Conservation (phyloP, 2,888 invertebrate species). For the Lapara coniferarum region DNA sequence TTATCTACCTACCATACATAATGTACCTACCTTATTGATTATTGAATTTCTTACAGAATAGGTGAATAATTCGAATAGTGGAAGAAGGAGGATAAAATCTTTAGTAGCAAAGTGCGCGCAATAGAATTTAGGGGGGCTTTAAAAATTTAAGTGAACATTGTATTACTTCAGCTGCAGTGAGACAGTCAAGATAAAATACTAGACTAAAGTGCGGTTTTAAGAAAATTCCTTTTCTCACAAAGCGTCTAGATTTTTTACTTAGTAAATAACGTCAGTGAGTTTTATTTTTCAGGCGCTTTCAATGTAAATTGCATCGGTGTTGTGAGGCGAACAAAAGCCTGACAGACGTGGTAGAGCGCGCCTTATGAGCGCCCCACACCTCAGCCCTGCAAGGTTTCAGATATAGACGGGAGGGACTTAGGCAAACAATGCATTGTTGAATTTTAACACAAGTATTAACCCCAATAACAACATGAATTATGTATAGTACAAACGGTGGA, state of each 20-base stretch:
- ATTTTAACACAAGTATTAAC: neutral
- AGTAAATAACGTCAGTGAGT: conserved; percentile 22
- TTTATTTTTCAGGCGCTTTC: conserved; percentile 51
- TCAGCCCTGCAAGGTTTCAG: neutral
- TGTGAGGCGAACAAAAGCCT: conserved; percentile 50
- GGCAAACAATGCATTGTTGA: conserved; percentile 10
- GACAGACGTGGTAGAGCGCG: conserved; percentile 41
- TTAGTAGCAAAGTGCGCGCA: neutral
- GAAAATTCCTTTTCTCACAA: conserved; percentile 32
- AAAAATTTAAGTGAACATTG: conserved; percentile 28
- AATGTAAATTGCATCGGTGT: conserved; percentile 64
- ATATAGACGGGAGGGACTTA: conserved; percentile 15
- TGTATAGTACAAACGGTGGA: neutral
- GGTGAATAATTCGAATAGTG: neutral
- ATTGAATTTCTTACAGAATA: too few species aligned
- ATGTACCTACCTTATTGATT: too few species aligned
- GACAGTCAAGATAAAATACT: conserved; percentile 11
- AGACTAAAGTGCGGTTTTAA: conserved; percentile 30
- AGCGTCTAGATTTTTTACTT: conserved; percentile 23
- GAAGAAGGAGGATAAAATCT: neutral
- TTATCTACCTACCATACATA: too few species aligned
- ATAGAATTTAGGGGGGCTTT: neutral
- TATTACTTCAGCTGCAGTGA: conserved; percentile 2
- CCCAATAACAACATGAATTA: neutral
- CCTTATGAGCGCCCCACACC: neutral